phyloP scores from a whole-genome alignment of 2,888 invertebrate genomes.

The Cataglyphis cursor region DNA sequence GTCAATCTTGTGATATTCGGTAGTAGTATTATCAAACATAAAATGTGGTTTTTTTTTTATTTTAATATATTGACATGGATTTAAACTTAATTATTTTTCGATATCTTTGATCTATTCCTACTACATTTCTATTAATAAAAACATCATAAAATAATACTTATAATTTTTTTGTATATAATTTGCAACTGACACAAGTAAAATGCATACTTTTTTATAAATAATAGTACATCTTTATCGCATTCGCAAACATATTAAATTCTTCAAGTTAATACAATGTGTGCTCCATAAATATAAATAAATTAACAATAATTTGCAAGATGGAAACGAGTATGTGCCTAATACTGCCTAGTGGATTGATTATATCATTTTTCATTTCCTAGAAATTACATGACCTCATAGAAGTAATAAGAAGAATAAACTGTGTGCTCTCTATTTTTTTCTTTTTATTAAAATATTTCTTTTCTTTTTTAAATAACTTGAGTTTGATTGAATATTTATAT shows the following conservation, averaged over 20 bases:
- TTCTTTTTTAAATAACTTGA: background rate
- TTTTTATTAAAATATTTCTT: background rate
- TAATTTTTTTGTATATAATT: background rate
- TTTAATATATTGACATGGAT: conserved; percentile 52
- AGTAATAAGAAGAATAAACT: background rate
- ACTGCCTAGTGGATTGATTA: background rate
- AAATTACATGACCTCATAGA: background rate
- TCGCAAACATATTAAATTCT: background rate
- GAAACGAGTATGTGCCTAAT: background rate
- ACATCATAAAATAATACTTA: background rate
- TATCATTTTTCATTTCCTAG: background rate
- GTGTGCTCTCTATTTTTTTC: background rate
- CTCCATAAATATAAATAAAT: background rate
- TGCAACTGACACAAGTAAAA: background rate
- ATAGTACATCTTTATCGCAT: background rate
- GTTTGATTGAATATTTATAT: background rate
- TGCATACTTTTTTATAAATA: background rate
- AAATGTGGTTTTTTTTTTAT: conserved; percentile 3
- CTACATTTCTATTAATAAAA: background rate
- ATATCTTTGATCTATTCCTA: background rate
- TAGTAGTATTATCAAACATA: conserved; percentile 82
- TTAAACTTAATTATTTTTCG: conserved; percentile 4
- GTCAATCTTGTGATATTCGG: conserved; percentile 92
- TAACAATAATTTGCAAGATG: conserved; percentile 4
- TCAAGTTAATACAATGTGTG: background rate